Evolutionary conservation across 2,888 invertebrate species (phyloP), one percentile per base, ranked within the genome.

Genomic region (Drosophila imparisetae): DNA sequence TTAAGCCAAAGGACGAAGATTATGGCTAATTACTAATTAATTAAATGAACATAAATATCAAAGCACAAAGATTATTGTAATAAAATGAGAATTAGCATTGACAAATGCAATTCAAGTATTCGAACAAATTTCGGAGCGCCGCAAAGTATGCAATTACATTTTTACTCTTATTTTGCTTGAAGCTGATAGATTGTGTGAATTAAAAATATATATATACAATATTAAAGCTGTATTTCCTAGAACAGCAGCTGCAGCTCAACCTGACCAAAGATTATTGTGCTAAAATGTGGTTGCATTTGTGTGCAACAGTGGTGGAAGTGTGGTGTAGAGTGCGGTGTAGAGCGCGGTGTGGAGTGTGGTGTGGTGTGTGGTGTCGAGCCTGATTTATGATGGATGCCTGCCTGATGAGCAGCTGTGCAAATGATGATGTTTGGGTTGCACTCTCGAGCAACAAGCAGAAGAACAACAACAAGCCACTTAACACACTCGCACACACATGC

Each of bases 351-450:
- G 61, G 18, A 42, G 59, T 67, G 66, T 53, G 61, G n/a, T 76
- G 42, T 49, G 58, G 15, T 49, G 59, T 68, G 42, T 52, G 24
- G 15, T 76, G 42, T 49, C 63, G 53, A 65, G 54, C 74, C 68
- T 80, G 77, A 65, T 66, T 48, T 55, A 45, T 63, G 65, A 59
- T 67, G 66, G 38, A 32, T 58, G 65, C 13, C 24, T 30, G 76
- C 60, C 50, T 71, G 62, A 49, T 69, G 69, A 24, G 66, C 66
- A 66, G 30, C 75, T 61, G 72, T 49, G 64, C 79, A 78, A 69
- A 76, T 45, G 8, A 76, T 80, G 66, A 65, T 83, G 80, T 86
- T 81, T 85, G 81, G 71, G 58, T 75, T 80, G 80, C 83, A 84
- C 83, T 84, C 85, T 81, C 71, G 66, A 81, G 63, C 62, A 62